These are phyloP conservation scores for Zaprionus lachaisei DNA, from an alignment of 1,140 invertebrate genomes.

Conservation along the genomic window DNA sequence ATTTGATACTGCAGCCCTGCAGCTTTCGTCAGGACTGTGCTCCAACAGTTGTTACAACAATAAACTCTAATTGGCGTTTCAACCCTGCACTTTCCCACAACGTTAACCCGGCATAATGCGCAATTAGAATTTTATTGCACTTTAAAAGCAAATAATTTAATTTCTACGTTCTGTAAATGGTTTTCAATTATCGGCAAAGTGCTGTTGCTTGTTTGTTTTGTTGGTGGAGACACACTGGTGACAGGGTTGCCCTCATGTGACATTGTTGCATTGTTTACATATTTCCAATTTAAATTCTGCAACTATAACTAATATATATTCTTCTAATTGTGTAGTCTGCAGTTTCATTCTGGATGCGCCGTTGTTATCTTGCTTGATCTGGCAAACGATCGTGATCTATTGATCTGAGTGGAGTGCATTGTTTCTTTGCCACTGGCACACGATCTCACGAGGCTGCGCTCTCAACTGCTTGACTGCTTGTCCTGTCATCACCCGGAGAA, in stretches of 20 bases:
- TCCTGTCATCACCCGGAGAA: conserved; percentile 48
- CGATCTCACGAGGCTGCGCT: conserved; percentile 50
- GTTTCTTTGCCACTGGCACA: conserved; percentile 55
- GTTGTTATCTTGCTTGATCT: conserved; percentile 2
- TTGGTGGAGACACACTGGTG: background rate
- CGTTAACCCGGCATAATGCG: background rate
- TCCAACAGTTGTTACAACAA: background rate
- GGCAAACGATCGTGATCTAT: conserved; percentile 58
- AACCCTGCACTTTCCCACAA: background rate
- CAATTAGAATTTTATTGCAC: conserved; percentile 5
- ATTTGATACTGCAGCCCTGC: background rate
- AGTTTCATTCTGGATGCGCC: background rate
- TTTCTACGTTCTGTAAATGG: background rate
- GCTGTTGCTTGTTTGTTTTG: background rate
- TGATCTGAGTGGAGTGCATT: conserved; percentile 57
- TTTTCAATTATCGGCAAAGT: conserved; percentile 1
- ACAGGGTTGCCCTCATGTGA: background rate
- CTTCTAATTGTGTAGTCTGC: conserved; percentile 3
- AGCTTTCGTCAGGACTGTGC: background rate
- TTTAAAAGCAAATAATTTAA: conserved; percentile 1
- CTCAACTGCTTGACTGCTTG: conserved; percentile 27
- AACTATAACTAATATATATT: conserved; percentile 8
- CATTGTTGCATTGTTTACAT: background rate
- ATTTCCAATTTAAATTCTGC: background rate
- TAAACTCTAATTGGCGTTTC: background rate